Evolutionary conservation across 37 sponge, comb jelly and placozoan genomes (phyloP), one percentile per base, ranked within the genome.

Genomic region (Halisarca cf. caerulea): DNA sequence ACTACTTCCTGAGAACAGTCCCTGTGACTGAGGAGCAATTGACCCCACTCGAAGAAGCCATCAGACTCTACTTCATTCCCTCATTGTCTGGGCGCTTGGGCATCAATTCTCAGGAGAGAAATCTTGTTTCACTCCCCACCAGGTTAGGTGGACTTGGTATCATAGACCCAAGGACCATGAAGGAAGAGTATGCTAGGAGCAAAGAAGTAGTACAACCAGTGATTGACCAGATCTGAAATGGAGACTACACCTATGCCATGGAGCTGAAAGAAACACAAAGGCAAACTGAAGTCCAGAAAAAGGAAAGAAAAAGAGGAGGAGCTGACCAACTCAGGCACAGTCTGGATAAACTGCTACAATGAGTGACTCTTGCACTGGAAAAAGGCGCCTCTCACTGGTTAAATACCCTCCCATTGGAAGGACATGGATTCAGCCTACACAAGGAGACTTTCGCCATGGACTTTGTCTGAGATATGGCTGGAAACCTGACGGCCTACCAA

Each of bases 351-450:
- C 73, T 7, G 6, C 73, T 30, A 34, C 23, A 71, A 32, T 39
- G 73, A 71, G 39, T 71, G 73, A 71, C 30, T 7, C 73, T 71
- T 23, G 23, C 73, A 35, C 35, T 6, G 30, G 73, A 71, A 39
- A 71, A 71, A 71, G 73, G 73, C 6, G 73, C 73, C 73, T 71
- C 73, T 9, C 73, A 71, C 73, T 71, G 73, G 73, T 37, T 71
- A 21, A 71, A 23, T 71, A 37, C 30, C 30, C 73, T 71, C 30
- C 73, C 73, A 71, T 7, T 71, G 73, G 20, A 18, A 71, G 73
- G 32, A 32, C 73, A 71, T 32, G 73, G 40, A 11, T 71, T 71
- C 41, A 71, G 39, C 39, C 73, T 71, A 9, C 73, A 71, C 64
- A 62, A 62, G 15, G 64, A 28, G 64, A 23, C 64, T 30, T 71